Percentiles rank a stretch among this genome's conserved stretches.
Conservation (phyloP, 2,113 vertebrate genomes). For the Phocoena phocoena region DNA sequence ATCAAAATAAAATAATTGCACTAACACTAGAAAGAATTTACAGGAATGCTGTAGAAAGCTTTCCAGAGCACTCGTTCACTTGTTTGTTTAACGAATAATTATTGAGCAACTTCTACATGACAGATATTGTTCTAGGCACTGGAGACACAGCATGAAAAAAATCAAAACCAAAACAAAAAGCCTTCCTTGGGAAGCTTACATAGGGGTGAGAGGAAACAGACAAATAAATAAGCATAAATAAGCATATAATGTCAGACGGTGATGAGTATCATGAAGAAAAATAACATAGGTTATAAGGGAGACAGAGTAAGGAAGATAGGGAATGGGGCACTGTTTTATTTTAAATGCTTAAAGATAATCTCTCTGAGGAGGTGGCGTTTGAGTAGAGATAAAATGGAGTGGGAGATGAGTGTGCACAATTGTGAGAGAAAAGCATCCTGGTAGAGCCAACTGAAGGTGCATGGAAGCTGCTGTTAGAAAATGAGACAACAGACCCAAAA, state of each 20-base stretch:
- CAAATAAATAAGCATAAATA: not conserved
- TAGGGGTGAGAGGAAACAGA: not conserved
- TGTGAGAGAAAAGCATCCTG: not conserved
- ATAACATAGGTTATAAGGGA: not conserved
- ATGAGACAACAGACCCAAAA: not conserved
- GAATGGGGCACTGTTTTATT: not conserved
- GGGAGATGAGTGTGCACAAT: not conserved
- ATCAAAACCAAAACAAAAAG: not conserved
- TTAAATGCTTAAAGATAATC: not conserved
- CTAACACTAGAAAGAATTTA: not conserved
- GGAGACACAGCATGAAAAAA: not conserved
- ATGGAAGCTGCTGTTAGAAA: not conserved
- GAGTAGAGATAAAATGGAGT: not conserved
- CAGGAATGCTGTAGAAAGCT: not conserved
- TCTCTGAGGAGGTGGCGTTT: not conserved
- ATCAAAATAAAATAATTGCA: not conserved
- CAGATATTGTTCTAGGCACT: not conserved
- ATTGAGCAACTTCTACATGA: not conserved
- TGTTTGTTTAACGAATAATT: not conserved
- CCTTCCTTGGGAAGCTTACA: not conserved
- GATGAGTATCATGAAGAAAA: not conserved
- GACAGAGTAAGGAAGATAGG: not conserved
- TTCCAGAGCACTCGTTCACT: not conserved
- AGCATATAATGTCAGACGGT: not conserved
- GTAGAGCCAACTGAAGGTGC: not conserved